Conservation (phyloP, 2,888 invertebrate species). For the Drosophila rellima region DNA sequence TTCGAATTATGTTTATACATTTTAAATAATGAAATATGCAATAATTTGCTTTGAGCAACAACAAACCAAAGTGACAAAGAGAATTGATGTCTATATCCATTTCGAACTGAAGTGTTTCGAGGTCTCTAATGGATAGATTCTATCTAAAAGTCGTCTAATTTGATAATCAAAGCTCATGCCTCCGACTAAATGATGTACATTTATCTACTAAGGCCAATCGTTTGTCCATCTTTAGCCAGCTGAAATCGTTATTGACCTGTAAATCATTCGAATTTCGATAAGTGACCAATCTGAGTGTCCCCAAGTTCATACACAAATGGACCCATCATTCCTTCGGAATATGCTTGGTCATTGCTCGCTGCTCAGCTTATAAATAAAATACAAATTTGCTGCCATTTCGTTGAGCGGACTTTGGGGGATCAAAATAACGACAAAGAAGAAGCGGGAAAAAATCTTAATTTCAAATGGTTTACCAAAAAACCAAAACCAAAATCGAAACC, state of each 20-base stretch:
- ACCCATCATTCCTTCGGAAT: constrained; percentile 26
- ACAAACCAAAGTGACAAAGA: no score
- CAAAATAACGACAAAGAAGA: constrained; percentile 17
- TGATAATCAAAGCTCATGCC: constrained; percentile 1
- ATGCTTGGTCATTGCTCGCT: constrained; percentile 38
- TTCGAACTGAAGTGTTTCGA: background rate
- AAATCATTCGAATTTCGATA: constrained; percentile 54
- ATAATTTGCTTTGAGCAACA: no score
- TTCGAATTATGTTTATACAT: no score
- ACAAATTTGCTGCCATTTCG: constrained; percentile 62
- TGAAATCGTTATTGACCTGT: constrained; percentile 53
- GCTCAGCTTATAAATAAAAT: constrained; percentile 64
- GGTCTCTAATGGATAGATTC: background rate
- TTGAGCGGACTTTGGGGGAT: constrained; percentile 28
- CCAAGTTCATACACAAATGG: constrained; percentile 42
- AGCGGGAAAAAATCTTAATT: constrained; percentile 46
- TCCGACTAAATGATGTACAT: constrained; percentile 3
- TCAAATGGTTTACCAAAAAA: constrained; percentile 52
- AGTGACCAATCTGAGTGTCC: constrained; percentile 54
- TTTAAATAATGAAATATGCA: no score
- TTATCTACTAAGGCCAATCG: constrained; percentile 13
- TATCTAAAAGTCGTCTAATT: background rate
- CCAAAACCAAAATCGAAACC: constrained; percentile 55
- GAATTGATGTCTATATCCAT: no score
- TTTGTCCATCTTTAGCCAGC: constrained; percentile 17